Percentiles rank a stretch among this genome's conserved stretches.
Evolutionary conservation across 2,113 vertebrate genomes (phyloP).

Genomic region (Cricetomys ansorgei): DNA sequence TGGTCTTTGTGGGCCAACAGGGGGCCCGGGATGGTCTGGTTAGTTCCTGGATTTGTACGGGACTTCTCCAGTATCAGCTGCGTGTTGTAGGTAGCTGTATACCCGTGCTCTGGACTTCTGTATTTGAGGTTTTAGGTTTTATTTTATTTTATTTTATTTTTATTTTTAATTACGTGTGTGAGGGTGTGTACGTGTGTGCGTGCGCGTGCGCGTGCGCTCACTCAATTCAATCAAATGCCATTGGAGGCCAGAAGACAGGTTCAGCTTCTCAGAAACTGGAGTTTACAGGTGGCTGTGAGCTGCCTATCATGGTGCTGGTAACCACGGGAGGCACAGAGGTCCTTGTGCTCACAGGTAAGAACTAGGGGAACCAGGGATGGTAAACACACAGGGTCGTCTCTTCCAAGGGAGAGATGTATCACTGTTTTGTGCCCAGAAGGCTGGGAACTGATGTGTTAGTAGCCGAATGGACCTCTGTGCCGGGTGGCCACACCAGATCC

Average conservation of each 20-base stretch:
- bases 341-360: background rate
- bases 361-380: background rate
- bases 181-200: background rate
- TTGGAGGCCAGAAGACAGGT: background rate
- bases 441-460: background rate
- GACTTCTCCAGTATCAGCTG: background rate
- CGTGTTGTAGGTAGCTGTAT: background rate
- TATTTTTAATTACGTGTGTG: background rate
- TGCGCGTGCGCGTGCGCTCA: rapidly evolving
- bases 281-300: background rate
- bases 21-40: background rate
- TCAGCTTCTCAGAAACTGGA: background rate
- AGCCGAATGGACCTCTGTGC: background rate
- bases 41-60: background rate
- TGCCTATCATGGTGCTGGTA: background rate
- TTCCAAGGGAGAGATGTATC: background rate
- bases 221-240: background rate
- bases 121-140: background rate
- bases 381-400: background rate
- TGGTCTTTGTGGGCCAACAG: background rate
- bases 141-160: background rate
- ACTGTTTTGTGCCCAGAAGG: background rate
- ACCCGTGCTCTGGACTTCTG: background rate
- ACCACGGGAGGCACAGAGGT: background rate
- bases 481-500: background rate